These are phyloP conservation scores for Macrotis lagotis DNA, from an alignment of 2,113 vertebrate species.

Conservation along the genomic window DNA sequence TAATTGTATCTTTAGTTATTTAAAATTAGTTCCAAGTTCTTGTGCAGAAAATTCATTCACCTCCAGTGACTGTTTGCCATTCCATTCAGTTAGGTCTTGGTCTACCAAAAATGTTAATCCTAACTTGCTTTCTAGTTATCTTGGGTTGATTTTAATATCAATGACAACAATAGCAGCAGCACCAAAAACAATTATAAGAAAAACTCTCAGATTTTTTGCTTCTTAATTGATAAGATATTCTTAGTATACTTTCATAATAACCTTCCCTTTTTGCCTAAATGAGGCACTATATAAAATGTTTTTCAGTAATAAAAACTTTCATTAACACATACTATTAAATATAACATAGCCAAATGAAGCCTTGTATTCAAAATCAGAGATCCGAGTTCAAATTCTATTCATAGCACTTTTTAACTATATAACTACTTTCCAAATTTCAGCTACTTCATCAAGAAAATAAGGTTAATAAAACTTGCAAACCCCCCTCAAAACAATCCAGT, in stretches of 20 bases:
- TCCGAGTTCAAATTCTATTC: neutral
- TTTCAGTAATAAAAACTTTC: conserved; percentile 21
- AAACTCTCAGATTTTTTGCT: conserved; percentile 21
- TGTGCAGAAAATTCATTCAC: neutral
- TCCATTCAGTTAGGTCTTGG: neutral
- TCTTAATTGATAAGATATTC: neutral
- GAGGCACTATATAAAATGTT: neutral
- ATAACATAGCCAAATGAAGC: neutral
- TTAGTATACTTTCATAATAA: conserved; percentile 2
- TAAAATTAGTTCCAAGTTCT: neutral
- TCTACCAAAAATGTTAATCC: neutral
- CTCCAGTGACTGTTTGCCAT: neutral
- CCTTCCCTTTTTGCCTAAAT: conserved; percentile 1
- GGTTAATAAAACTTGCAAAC: too few relatives aligned
- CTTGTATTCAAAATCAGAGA: neutral
- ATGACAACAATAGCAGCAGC: too few relatives aligned
- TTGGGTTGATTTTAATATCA: neutral
- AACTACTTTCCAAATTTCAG: neutral
- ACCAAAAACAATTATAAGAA: too few relatives aligned
- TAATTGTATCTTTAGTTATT: neutral
- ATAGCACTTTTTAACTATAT: neutral
- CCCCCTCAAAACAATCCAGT: too few relatives aligned
- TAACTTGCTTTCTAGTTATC: neutral
- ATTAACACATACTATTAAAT: neutral
- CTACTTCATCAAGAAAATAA: too few relatives aligned